These are phyloP conservation scores for Oscheius sp. DNA, from an alignment of 2,888 invertebrate genomes.

Conservation along the genomic window DNA sequence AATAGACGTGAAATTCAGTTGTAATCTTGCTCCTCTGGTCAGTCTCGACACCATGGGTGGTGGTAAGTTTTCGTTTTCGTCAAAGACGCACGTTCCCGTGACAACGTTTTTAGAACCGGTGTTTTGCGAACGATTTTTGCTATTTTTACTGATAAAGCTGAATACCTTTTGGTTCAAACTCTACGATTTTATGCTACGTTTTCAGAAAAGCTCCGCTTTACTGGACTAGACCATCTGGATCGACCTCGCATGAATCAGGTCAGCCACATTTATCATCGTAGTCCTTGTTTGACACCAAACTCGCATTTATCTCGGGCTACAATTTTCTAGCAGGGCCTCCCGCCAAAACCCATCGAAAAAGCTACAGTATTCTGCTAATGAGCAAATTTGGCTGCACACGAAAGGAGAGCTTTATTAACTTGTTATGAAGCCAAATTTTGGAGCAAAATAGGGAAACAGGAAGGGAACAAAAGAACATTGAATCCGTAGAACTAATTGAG, in stretches of 20 bases:
- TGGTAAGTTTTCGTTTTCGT: neutral
- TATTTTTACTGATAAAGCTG: too few relatives aligned
- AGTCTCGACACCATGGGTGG: constrained; percentile 4
- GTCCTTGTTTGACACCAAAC: neutral
- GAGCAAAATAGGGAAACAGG: too few relatives aligned
- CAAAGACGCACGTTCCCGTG: too few relatives aligned
- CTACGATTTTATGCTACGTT: too few relatives aligned
- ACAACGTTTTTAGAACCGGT: too few relatives aligned
- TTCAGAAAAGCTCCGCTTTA: constrained; percentile 18
- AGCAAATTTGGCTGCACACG: neutral
- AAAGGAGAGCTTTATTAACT: neutral
- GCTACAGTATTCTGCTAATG: neutral
- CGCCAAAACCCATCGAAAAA: neutral
- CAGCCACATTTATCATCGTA: neutral
- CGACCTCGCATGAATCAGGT: constrained; percentile 17
- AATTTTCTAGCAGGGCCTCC: neutral
- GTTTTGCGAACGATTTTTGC: too few relatives aligned
- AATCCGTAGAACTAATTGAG: too few relatives aligned
- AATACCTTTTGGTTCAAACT: too few relatives aligned
- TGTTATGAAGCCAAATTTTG: too few relatives aligned
- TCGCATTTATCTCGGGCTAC: neutral
- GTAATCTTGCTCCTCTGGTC: too few relatives aligned
- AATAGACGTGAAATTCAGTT: too few relatives aligned
- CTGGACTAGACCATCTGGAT: constrained; percentile 17
- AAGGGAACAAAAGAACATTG: too few relatives aligned